These are phyloP conservation scores for Perca schrenkii DNA, from an alignment of 2,113 vertebrate species.

Conservation along the genomic window DNA sequence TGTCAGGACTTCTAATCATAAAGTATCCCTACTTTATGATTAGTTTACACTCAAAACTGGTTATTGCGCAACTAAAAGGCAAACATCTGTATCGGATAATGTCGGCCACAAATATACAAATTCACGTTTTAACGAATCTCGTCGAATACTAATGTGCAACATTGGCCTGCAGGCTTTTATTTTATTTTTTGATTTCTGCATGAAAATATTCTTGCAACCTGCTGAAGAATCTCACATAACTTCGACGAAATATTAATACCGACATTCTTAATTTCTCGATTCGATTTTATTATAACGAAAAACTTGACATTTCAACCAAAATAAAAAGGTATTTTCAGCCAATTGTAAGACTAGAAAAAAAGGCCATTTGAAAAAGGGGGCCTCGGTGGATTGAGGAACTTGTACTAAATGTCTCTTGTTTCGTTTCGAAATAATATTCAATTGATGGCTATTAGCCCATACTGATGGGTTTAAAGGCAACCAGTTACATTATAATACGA, in stretches of 20 bases:
- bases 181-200: background rate
- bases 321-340: background rate
- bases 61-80: conserved; percentile 13
- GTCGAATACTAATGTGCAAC: rapidly evolving
- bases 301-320: background rate
- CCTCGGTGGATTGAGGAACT: conserved; percentile 48
- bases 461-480: background rate
- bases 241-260: background rate
- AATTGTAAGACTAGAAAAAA: background rate
- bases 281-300: background rate
- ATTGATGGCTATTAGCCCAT: too few species aligned
- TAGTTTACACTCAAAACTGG: background rate
- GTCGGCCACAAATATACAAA: background rate
- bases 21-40: background rate
- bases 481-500: background rate
- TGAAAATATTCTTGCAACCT: background rate
- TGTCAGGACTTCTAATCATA: background rate
- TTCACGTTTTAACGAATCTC: background rate
- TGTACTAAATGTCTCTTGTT: conserved; percentile 3
- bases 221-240: background rate
- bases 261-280: too few species aligned
- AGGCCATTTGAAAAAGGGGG: background rate
- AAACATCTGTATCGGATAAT: background rate
- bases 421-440: background rate
- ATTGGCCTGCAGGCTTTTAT: background rate